Conservation (phyloP, 2,888 invertebrate species). For the Linnaemya vulpina region DNA sequence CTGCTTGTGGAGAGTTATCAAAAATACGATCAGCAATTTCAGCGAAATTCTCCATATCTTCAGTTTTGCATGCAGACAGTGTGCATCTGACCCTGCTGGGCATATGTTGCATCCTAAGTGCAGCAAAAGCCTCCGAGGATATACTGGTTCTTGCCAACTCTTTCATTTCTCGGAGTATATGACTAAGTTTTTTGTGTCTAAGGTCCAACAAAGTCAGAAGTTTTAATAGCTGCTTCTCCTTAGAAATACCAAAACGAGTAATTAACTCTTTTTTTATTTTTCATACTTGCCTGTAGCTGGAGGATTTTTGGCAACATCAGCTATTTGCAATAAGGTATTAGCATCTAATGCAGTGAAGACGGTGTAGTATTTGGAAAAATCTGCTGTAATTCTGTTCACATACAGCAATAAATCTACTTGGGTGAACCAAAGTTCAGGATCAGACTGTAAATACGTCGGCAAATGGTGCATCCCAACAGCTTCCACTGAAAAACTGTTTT, state of each 20-base stretch:
- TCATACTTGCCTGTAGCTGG: constrained; percentile 62
- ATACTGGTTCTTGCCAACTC: constrained; percentile 48
- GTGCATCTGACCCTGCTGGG: constrained; percentile 54
- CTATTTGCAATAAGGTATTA: constrained; percentile 47
- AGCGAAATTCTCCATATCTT: constrained; percentile 33
- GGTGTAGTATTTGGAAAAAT: constrained; percentile 51
- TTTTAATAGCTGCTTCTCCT: constrained; percentile 58
- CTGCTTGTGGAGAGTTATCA: too few relatives aligned
- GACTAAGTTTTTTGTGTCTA: constrained; percentile 34
- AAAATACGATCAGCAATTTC: constrained; percentile 27
- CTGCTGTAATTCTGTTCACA: constrained; percentile 57
- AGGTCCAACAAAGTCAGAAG: constrained; percentile 46
- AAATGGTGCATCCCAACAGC: constrained; percentile 14
- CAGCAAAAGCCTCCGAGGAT: constrained; percentile 38
- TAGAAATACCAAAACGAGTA: constrained; percentile 49
- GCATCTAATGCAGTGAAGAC: constrained; percentile 42
- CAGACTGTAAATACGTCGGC: constrained; percentile 29
- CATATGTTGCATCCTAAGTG: constrained; percentile 59
- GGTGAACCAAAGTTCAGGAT: constrained; percentile 57
- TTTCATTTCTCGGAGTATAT: constrained; percentile 59
- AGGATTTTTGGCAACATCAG: constrained; percentile 57
- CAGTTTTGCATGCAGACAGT: constrained; percentile 51
- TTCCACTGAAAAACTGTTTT: not conserved
- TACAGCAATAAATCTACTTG: constrained; percentile 60
- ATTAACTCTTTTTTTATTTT: constrained; percentile 61